Evolutionary conservation across 2,113 vertebrate genomes (phyloP).

Genomic region (Mobula birostris): DNA sequence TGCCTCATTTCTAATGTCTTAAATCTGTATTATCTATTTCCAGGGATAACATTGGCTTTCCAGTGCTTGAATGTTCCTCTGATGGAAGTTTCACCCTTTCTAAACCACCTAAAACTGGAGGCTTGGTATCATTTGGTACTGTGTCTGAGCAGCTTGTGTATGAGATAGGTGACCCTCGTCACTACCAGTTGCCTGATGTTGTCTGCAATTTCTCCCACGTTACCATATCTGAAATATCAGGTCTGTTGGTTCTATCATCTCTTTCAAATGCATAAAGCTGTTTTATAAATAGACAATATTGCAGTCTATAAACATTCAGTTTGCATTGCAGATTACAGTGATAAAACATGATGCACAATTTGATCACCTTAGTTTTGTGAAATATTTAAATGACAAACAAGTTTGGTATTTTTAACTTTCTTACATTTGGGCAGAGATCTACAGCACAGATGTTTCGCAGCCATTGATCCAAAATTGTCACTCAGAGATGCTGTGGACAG

Average conservation of each 20-base stretch:
- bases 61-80: conserved; percentile 64
- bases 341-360: not conserved
- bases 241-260: conserved; percentile 45
- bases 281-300: not conserved
- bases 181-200: conserved; percentile 75
- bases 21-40: conserved; percentile 42
- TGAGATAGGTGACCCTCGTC: conserved; percentile 66
- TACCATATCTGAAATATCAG: conserved; percentile 67
- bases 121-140: conserved; percentile 69
- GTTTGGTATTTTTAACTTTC: not conserved
- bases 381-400: not conserved
- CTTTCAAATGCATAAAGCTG: not conserved
- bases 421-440: not conserved
- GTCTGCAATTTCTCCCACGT: conserved; percentile 76
- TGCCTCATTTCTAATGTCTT: not conserved
- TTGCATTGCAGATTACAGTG: not conserved
- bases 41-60: conserved; percentile 80
- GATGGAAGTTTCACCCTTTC: conserved; percentile 69
- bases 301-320: not conserved
- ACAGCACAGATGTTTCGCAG: not conserved
- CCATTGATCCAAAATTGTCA: not conserved
- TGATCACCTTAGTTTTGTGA: not conserved
- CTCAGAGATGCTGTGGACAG: not conserved
- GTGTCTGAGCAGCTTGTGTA: conserved; percentile 76
- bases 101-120: conserved; percentile 65